These are phyloP conservation scores for Psittacula derbiana DNA, from an alignment of 2,797 vertebrate genomes.

Conservation along the genomic window DNA sequence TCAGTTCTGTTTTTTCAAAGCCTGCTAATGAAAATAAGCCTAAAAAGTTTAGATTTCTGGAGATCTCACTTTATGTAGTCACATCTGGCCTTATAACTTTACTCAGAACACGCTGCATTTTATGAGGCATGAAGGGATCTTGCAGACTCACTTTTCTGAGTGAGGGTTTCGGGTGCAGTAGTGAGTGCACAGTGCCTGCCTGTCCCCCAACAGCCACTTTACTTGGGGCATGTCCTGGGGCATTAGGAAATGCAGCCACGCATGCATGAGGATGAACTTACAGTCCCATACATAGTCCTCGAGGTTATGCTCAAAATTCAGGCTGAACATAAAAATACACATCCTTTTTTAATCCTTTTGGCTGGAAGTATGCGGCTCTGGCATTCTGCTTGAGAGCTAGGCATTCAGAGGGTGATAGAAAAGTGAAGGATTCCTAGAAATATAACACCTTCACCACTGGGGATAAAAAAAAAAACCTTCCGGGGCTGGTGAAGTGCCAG, in stretches of 20 bases:
- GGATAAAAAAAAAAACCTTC: neutral
- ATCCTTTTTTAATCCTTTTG: neutral
- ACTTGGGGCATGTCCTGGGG: rapidly evolving
- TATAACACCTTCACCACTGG: neutral
- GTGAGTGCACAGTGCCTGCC: rapidly evolving
- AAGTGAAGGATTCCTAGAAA: neutral
- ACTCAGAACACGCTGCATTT: neutral
- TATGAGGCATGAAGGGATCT: neutral
- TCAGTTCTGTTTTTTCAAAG: neutral
- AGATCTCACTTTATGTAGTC: neutral
- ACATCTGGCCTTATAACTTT: neutral
- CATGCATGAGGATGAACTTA: neutral
- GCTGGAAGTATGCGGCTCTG: neutral
- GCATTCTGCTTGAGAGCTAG: neutral
- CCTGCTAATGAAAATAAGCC: neutral
- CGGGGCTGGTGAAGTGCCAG: neutral
- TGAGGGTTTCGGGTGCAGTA: neutral
- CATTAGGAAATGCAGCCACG: neutral
- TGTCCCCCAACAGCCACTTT: rapidly evolving
- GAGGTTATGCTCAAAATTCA: neutral
- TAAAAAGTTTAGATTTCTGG: neutral
- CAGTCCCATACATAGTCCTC: neutral
- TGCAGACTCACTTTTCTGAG: neutral
- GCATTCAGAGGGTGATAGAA: neutral
- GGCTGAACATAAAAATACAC: neutral